Conservation (phyloP, 1,140 invertebrate species). For the Psilanteris sp. region DNA sequence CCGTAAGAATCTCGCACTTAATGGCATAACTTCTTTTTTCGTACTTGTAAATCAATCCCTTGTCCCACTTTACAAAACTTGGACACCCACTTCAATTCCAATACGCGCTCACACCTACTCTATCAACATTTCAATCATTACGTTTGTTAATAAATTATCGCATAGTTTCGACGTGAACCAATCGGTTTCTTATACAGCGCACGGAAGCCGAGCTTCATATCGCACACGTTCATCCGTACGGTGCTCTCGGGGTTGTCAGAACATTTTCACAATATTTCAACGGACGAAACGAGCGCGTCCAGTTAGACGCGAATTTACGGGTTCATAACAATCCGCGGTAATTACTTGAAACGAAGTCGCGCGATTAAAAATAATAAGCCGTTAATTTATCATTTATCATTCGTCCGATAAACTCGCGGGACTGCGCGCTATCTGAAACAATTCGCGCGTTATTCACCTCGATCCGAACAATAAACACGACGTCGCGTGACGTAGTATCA, state of each 20-base stretch:
- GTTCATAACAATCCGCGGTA: too few species aligned
- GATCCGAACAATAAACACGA: conserved; percentile 10
- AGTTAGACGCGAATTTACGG: too few species aligned
- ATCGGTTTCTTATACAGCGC: conserved; percentile 36
- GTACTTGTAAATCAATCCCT: conserved; percentile 64
- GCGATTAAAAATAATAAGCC: too few species aligned
- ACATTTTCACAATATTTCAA: too few species aligned
- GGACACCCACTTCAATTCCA: conserved; percentile 42
- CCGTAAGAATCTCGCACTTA: conserved; percentile 25
- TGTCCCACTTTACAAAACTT: conserved; percentile 58
- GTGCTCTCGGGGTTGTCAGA: too few species aligned
- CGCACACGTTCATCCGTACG: too few species aligned
- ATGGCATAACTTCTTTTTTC: conserved; percentile 51
- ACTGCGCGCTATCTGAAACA: neutral
- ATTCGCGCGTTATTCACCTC: conserved; percentile 3
- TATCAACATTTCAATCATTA: conserved; percentile 33
- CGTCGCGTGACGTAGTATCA: conserved; percentile 22
- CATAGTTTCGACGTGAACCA: conserved; percentile 48
- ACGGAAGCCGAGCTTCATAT: conserved; percentile 8
- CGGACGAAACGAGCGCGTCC: neutral
- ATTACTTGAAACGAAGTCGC: too few species aligned
- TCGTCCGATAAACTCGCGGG: neutral
- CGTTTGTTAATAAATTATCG: conserved; percentile 56
- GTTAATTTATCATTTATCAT: too few species aligned
- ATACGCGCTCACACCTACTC: conserved; percentile 45